Evolutionary conservation across 92 coral and sea anemone species (phyloP).

Genomic region (Metridium senile): DNA sequence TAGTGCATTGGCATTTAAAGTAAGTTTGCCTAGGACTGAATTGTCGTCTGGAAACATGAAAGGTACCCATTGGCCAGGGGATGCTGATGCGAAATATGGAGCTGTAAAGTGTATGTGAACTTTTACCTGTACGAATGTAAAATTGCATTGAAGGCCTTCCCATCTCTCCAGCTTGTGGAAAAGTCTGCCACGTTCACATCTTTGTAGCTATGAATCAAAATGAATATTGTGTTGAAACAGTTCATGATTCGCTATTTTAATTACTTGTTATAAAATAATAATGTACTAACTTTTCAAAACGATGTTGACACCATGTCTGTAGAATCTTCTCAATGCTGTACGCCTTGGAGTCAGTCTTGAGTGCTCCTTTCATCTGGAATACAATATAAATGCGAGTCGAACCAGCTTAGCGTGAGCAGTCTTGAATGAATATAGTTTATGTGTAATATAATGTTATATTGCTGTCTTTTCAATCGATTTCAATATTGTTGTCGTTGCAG

Average conservation of each 20-base stretch:
- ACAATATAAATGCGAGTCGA: not conserved
- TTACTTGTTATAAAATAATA: too few relatives aligned
- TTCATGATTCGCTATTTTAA: not conserved
- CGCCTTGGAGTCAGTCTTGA: slow-evolving; percentile 19
- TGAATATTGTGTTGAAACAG: not conserved
- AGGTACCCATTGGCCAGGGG: not conserved
- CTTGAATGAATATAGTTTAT: too few relatives aligned
- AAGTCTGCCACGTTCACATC: slow-evolving; percentile 48
- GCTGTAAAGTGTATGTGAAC: not conserved
- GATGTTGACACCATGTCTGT: slow-evolving; percentile 59
- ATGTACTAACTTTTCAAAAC: slow-evolving; percentile 44
- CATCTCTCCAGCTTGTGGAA: slow-evolving; percentile 75
- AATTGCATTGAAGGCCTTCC: slow-evolving; percentile 67
- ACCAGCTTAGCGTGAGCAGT: too few relatives aligned
- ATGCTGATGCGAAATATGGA: not conserved
- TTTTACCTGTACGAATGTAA: slow-evolving; percentile 75
- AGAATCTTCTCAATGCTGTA: slow-evolving; percentile 59
- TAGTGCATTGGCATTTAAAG: too few relatives aligned
- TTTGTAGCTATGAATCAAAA: slow-evolving; percentile 57
- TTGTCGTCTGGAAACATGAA: too few relatives aligned
- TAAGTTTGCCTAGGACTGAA: too few relatives aligned
- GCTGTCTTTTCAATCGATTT: too few relatives aligned
- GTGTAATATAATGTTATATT: too few relatives aligned
- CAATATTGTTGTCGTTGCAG: too few relatives aligned
- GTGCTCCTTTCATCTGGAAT: slow-evolving; percentile 56